Percentiles rank a stretch among this genome's conserved stretches.
These are phyloP conservation scores for Anoplolepis gracilipes DNA, from an alignment of 1,140 invertebrate species.

Conservation along the genomic window DNA sequence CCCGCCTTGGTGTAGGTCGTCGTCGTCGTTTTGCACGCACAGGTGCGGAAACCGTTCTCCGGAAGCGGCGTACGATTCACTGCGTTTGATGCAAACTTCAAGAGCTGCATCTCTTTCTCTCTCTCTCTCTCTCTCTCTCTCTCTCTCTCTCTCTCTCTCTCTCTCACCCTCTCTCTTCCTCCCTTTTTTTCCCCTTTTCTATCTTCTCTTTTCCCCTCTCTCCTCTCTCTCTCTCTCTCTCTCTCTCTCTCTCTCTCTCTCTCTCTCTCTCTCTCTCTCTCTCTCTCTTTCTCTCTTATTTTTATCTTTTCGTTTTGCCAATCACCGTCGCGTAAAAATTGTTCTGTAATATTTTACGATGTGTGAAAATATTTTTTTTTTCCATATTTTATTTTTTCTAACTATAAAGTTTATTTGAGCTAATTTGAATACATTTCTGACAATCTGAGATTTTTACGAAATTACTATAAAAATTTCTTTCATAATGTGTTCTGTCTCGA, in stretches of 20 bases:
- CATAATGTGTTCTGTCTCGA: no score
- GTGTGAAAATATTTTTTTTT: not conserved
- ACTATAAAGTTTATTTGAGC: not conserved
- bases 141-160: not conserved
- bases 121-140: not conserved
- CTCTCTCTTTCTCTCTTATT: no score
- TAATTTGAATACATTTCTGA: not conserved
- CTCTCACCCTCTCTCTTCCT: not conserved
- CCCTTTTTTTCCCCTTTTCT: no score
- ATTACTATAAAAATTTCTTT: not conserved
- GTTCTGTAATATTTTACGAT: not conserved
- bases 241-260: no score
- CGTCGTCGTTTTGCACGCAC: conserved; percentile 63
- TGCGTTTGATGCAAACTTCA: conserved; percentile 37
- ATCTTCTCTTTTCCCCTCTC: no score
- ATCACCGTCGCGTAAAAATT: not conserved
- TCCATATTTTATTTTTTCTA: not conserved
- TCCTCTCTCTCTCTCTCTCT: no score
- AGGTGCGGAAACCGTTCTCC: conserved; percentile 57
- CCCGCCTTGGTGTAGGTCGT: conserved; percentile 59
- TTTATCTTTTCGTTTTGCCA: not conserved
- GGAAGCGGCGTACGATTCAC: conserved; percentile 42
- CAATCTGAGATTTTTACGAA: not conserved
- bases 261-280: no score
- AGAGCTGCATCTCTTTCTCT: not conserved